phyloP scores from a whole-genome alignment of 1,140 invertebrate genomes.

The Probaryconus sp. region DNA sequence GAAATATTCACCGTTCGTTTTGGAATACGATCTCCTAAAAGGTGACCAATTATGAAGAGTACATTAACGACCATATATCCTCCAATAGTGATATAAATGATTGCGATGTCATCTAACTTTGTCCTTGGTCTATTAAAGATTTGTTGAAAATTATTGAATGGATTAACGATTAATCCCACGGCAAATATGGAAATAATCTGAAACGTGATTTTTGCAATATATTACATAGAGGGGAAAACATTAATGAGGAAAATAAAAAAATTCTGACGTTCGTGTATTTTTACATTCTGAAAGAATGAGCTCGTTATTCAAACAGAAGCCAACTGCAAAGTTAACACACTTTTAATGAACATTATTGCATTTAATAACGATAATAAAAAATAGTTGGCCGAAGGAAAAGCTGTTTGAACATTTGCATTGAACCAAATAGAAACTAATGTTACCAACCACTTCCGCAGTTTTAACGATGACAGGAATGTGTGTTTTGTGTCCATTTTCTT shows the following conservation, averaged over 20 bases:
- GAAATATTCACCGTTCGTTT: slow-evolving; percentile 79
- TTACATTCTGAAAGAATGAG: too few relatives aligned
- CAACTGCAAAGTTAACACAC: too few relatives aligned
- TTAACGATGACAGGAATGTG: slow-evolving; percentile 71
- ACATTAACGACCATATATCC: slow-evolving; percentile 83
- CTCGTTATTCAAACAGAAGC: too few relatives aligned
- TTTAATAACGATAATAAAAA: too few relatives aligned
- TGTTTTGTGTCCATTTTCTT: slow-evolving; percentile 68
- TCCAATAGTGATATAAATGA: slow-evolving; percentile 80
- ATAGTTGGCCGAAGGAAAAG: not conserved
- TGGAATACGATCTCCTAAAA: slow-evolving; percentile 82
- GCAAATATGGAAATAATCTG: slow-evolving; percentile 78
- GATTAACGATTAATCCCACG: slow-evolving; percentile 79
- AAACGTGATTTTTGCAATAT: not conserved
- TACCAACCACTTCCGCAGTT: slow-evolving; percentile 74
- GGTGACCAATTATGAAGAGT: slow-evolving; percentile 80
- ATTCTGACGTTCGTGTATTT: too few relatives aligned
- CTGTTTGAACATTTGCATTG: not conserved
- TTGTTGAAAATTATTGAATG: slow-evolving; percentile 75
- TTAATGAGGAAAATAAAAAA: slow-evolving; percentile 8
- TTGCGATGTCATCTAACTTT: slow-evolving; percentile 79
- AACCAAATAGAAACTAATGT: not conserved
- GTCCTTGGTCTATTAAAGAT: slow-evolving; percentile 70
- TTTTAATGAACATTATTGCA: too few relatives aligned
- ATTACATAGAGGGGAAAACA: not conserved